A percentile compares a stretch with the other conserved stretches of the same genome.
Conservation (phyloP, 1,140 invertebrate genomes). For the Laodelphax striatellus region DNA sequence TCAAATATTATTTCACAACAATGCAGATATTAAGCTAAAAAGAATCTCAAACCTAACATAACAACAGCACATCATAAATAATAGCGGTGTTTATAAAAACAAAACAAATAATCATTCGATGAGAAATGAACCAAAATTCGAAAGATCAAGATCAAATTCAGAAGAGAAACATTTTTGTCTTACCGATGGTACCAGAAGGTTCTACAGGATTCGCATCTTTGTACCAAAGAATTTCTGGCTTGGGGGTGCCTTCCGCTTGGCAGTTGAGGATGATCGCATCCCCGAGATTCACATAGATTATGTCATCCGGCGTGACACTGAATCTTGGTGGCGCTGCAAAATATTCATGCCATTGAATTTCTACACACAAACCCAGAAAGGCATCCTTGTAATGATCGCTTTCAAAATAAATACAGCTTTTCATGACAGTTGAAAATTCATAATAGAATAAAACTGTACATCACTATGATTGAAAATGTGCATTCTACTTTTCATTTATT, state of each 20-base stretch:
- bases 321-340: slow-evolving; percentile 71
- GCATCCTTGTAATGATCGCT: too few relatives aligned
- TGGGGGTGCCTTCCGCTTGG: slow-evolving; percentile 84
- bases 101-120: too few relatives aligned
- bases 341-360: neutral
- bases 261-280: slow-evolving; percentile 92
- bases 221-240: slow-evolving; percentile 84
- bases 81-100: too few relatives aligned
- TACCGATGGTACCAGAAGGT: slow-evolving; percentile 60
- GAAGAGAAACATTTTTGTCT: neutral
- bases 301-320: slow-evolving; percentile 80
- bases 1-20: too few relatives aligned
- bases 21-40: too few relatives aligned
- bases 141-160: too few relatives aligned
- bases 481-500: too few relatives aligned
- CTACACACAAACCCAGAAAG: too few relatives aligned
- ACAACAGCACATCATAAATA: too few relatives aligned
- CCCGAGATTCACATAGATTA: slow-evolving; percentile 91
- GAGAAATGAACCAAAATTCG: too few relatives aligned
- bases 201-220: slow-evolving; percentile 83
- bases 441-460: neutral
- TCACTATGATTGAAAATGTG: neutral
- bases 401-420: neutral
- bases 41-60: too few relatives aligned
- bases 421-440: neutral